Conservation (phyloP, 2,888 invertebrate genomes). For the Oscheius sp. region DNA sequence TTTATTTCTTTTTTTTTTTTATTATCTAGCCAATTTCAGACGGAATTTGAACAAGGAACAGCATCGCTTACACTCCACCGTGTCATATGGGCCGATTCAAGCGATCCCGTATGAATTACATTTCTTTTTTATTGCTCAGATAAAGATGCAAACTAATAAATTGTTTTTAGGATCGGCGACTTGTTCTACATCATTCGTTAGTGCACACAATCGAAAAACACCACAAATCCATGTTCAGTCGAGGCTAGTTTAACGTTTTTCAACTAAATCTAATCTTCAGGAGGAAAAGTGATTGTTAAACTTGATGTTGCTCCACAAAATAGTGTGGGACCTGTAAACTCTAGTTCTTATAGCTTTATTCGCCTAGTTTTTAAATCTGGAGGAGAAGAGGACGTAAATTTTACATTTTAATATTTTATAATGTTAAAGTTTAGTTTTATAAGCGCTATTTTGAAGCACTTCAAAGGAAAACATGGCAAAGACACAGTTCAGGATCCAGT, state of each 20-base stretch:
- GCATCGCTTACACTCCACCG: conserved; percentile 67
- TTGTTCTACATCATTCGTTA: conserved; percentile 67
- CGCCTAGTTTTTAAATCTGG: conserved; percentile 64
- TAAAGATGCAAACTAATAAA: not conserved
- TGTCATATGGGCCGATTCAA: conserved; percentile 69
- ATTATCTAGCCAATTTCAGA: conserved; percentile 42
- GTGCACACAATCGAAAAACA: conserved; percentile 66
- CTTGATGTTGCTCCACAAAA: conserved; percentile 44
- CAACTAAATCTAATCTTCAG: conserved; percentile 3
- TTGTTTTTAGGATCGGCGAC: conserved; percentile 56
- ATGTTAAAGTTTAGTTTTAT: conserved; percentile 60
- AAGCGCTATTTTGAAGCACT: conserved; percentile 66
- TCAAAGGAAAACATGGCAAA: conserved; percentile 64
- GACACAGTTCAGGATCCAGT: conserved; percentile 66
- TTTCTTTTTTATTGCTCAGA: conserved; percentile 3
- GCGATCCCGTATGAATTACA: conserved; percentile 60
- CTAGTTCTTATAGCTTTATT: conserved; percentile 48
- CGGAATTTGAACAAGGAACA: conserved; percentile 68
- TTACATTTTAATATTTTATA: not conserved
- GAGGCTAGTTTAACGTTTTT: conserved; percentile 38
- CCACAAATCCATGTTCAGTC: conserved; percentile 67
- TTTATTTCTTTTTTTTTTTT: not conserved
- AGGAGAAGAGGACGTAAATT: conserved; percentile 67
- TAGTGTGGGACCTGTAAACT: conserved; percentile 61
- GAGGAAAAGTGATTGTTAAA: conserved; percentile 14